phyloP scores from a whole-genome alignment of 2,113 vertebrate genomes.

The Alethe castanea region DNA sequence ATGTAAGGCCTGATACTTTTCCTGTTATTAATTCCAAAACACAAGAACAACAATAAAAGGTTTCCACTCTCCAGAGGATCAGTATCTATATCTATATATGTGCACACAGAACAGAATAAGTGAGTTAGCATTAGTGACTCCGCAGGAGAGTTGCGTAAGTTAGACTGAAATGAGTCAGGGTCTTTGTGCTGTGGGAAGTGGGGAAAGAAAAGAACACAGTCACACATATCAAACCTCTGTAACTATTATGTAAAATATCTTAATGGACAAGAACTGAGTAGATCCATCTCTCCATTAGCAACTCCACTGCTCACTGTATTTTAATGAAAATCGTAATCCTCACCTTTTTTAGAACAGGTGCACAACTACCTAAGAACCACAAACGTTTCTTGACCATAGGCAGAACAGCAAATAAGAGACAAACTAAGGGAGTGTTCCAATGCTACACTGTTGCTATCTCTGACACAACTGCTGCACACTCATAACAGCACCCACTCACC shows the following conservation, averaged over 20 bases:
- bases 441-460: fast-evolving
- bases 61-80: neutral
- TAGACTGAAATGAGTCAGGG: neutral
- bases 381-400: neutral
- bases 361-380: neutral
- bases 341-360: neutral
- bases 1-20: neutral
- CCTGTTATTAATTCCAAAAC: neutral
- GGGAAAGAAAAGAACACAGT: neutral
- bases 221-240: neutral
- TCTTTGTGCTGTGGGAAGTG: neutral
- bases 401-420: neutral
- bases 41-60: neutral
- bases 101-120: neutral
- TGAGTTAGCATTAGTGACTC: neutral
- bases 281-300: neutral
- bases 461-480: neutral
- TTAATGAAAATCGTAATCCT: neutral
- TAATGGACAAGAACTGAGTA: neutral
- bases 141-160: neutral
- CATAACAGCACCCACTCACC: neutral
- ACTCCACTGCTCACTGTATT: neutral
- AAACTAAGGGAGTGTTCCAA: neutral
- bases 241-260: neutral
- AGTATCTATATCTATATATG: fast-evolving